Base-by-base conservation (phyloP, 2,113 vertebrate species). In the Leptosomus discolor region DNA sequence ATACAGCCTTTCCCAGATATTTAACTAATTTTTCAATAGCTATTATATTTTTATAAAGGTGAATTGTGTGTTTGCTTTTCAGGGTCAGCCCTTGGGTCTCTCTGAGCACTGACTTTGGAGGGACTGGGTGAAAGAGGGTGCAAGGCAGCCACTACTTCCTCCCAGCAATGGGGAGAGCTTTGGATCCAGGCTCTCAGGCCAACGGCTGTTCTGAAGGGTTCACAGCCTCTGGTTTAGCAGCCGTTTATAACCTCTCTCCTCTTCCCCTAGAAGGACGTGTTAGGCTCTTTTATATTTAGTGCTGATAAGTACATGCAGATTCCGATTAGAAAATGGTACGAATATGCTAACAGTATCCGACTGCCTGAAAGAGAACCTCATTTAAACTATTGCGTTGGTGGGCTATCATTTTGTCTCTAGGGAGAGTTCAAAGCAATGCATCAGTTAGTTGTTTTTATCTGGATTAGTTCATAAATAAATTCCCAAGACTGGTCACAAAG, bases 81-180 rank as follows among this genome's bases (percentile, higher is more conserved):
- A 9, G 51, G 30, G 37, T 12, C 18, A 39, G 79, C 37, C 37
- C 9, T 13, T 11, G 20, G n/a, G 6, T 51, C 22, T 19, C 54
- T 36, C 4, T 3, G 50, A 45, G 37, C 43, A 0, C n/a, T 7
- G 77, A 5, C 53, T 71, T 32, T 5, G 30, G 43, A 53, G 50
- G 32, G 32, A 9, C 7, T 9, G 10, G 48, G 51, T 5, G 48
- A 58, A 71, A 21, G 65, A 15, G 4, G 71, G 12, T 6, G 24
- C 23, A 19, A 1, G 1, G 3, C 22, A n/a, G 51, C 45, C 0
- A 0, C n/a, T 9, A 0, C 50, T 37, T 63, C 32, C 23, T 20
- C 53, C 20, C 23, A 9, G 64, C 15, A 45, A 21, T 6, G 45
- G 41, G 26, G n/a, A 75, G 36, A 82, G 43, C 64, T 48, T 56